A percentile compares a stretch with the other conserved stretches of the same genome.
Conservation (phyloP, 1,140 invertebrate species). For the Drosophila murphyi region DNA sequence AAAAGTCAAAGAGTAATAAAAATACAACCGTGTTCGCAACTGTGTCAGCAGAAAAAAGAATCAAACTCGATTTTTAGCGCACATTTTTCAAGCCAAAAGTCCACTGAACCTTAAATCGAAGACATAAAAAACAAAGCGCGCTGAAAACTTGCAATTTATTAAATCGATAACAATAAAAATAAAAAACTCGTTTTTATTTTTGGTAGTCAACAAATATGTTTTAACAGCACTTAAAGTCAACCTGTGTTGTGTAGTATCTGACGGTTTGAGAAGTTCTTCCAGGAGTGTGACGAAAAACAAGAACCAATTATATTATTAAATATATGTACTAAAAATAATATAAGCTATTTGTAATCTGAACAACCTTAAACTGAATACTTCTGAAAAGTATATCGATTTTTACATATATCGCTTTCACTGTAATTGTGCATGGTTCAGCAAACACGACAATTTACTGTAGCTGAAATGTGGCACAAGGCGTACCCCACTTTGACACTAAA, state of each 20-base stretch:
- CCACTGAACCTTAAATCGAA: slow-evolving; percentile 65
- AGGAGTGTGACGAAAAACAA: too few relatives aligned
- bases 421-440: not conserved
- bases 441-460: slow-evolving; percentile 16
- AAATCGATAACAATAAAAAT: slow-evolving; percentile 70
- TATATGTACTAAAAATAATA: not conserved
- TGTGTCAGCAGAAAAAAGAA: slow-evolving; percentile 56
- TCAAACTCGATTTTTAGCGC: slow-evolving; percentile 36
- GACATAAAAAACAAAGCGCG: slow-evolving; percentile 44
- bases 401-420: not conserved
- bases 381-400: too few relatives aligned
- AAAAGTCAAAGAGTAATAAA: slow-evolving; percentile 62
- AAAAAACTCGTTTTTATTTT: slow-evolving; percentile 14
- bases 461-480: slow-evolving; percentile 10
- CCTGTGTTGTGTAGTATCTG: slow-evolving; percentile 23
- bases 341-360: not conserved
- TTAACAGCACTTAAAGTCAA: slow-evolving; percentile 38
- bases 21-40: slow-evolving; percentile 65
- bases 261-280: not conserved
- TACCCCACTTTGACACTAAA: slow-evolving; percentile 55
- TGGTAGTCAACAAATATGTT: slow-evolving; percentile 30
- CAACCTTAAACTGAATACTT: not conserved
- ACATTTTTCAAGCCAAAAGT: slow-evolving; percentile 39
- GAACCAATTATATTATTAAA: not conserved
- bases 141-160: slow-evolving; percentile 65